phyloP scores from a whole-genome alignment of 2,113 vertebrate species.

The Nettapus auritus region DNA sequence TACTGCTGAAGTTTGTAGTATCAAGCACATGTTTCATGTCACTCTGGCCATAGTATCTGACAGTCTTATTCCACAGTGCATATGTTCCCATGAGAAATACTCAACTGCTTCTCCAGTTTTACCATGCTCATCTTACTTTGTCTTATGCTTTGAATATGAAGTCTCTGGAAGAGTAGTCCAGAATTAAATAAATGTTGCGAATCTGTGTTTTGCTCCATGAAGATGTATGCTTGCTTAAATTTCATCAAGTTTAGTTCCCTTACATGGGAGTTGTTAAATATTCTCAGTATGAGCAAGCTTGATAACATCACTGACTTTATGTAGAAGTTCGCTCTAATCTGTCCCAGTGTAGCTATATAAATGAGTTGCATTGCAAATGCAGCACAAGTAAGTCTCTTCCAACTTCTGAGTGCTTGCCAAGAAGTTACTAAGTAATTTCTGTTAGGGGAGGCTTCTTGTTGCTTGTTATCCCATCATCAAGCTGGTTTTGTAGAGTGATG shows the following conservation, averaged over 20 bases:
- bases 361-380: neutral
- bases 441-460: neutral
- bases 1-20: neutral
- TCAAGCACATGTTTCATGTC: neutral
- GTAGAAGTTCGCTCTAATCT: neutral
- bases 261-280: neutral
- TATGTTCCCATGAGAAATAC: neutral
- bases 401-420: neutral
- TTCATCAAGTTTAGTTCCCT: neutral
- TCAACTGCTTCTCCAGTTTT: neutral
- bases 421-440: neutral
- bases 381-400: rapidly evolving
- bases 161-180: neutral
- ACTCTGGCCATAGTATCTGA: neutral
- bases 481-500: neutral
- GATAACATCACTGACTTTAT: neutral
- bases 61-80: neutral
- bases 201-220: neutral
- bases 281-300: neutral
- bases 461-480: neutral
- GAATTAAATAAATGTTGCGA: neutral
- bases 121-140: neutral
- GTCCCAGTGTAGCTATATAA: neutral
- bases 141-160: neutral
- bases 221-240: neutral